phyloP scores from a whole-genome alignment of 1,140 invertebrate species.

The Aphelenchoides avenae region DNA sequence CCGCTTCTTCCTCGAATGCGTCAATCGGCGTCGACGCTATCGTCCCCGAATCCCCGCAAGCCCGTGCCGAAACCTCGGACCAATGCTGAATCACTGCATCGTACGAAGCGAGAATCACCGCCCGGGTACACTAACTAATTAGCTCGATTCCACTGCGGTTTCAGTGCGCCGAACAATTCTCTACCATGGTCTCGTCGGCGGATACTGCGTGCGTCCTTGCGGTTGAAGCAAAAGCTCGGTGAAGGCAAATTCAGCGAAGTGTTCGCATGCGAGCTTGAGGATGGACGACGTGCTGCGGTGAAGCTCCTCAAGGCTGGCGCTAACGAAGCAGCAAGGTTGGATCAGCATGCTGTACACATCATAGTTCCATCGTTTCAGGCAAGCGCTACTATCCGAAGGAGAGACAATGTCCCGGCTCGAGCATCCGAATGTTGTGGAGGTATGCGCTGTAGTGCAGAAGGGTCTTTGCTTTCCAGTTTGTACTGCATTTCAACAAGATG shows the following conservation, averaged over 20 bases:
- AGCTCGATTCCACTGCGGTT: not conserved
- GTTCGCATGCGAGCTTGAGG: slow-evolving; percentile 7
- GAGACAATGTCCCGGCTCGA: slow-evolving; percentile 8
- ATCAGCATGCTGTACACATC: not conserved
- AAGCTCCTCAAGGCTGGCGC: slow-evolving; percentile 20
- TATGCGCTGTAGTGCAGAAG: slow-evolving; percentile 1
- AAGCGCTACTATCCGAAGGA: slow-evolving; percentile 15
- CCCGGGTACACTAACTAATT: not conserved
- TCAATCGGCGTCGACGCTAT: not conserved
- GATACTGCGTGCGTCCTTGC: not conserved
- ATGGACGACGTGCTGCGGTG: slow-evolving; percentile 1
- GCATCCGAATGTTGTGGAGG: slow-evolving; percentile 24
- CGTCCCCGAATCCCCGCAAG: slow-evolving; percentile 9
- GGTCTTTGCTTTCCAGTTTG: slow-evolving; percentile 4
- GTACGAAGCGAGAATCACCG: slow-evolving; percentile 1
- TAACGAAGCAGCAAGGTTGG: slow-evolving; percentile 15
- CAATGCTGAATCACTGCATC: slow-evolving; percentile 9
- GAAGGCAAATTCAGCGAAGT: slow-evolving; percentile 36
- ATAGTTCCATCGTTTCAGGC: slow-evolving; percentile 11
- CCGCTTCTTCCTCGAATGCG: slow-evolving; percentile 20
- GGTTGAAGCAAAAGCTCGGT: slow-evolving; percentile 24
- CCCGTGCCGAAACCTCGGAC: slow-evolving; percentile 14
- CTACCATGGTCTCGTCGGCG: too few species aligned
- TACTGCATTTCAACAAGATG: not conserved
- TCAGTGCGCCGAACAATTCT: not conserved